Conservation (phyloP, 2,113 vertebrate genomes). For the Haplochromis burtoni region DNA sequence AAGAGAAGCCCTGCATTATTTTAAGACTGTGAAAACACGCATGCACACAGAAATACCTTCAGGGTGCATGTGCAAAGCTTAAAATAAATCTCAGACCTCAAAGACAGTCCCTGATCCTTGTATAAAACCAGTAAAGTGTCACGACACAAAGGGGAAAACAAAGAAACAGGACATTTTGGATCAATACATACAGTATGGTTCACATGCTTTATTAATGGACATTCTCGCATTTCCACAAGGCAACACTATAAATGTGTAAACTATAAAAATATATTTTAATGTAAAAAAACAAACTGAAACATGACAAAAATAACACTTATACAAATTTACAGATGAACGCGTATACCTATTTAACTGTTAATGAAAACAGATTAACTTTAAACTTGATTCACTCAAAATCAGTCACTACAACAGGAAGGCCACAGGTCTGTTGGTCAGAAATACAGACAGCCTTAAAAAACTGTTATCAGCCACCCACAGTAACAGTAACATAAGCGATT, state of each 20-base stretch:
- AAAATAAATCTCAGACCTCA: neutral
- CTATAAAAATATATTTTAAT: slow-evolving; percentile 13
- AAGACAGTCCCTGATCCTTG: neutral
- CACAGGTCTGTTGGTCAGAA: neutral
- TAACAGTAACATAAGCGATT: neutral
- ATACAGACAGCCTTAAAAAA: neutral
- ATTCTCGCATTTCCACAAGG: neutral
- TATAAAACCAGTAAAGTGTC: neutral
- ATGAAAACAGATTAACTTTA: neutral
- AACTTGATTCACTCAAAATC: neutral
- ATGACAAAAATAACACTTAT: neutral
- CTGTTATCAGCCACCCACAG: neutral
- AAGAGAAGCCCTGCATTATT: neutral
- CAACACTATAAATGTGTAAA: neutral
- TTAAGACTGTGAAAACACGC: neutral
- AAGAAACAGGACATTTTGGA: neutral
- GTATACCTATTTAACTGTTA: neutral
- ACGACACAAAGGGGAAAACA: neutral
- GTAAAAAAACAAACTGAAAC: neutral
- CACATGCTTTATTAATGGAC: neutral
- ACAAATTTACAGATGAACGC: neutral
- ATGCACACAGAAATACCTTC: neutral
- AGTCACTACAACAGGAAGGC: neutral
- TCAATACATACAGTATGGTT: neutral
- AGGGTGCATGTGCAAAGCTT: neutral